phyloP scores from a whole-genome alignment of 2,888 invertebrate species.

The Sinelater perroti region DNA sequence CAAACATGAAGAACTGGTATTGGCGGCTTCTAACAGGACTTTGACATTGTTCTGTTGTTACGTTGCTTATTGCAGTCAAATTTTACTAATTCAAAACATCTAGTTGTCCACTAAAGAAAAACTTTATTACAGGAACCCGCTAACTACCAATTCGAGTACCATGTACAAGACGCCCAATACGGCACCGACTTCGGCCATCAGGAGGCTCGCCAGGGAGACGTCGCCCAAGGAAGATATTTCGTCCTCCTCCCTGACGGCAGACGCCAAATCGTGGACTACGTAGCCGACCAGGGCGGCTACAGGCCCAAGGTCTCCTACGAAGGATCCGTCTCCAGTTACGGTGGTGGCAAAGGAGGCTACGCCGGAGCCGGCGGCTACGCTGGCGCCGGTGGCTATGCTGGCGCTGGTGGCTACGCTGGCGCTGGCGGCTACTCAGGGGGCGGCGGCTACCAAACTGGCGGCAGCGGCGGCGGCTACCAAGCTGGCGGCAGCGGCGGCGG shows the following conservation, averaged over 20 bases:
- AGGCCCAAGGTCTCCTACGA: conserved; percentile 72
- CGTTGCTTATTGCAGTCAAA: too few species aligned
- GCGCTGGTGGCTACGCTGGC: conserved; percentile 54
- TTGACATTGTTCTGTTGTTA: too few species aligned
- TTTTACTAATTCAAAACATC: too few species aligned
- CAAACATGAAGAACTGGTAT: too few species aligned
- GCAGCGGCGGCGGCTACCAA: conserved; percentile 48
- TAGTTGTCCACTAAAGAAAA: too few species aligned
- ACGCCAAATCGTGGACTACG: conserved; percentile 72
- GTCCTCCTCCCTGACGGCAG: conserved; percentile 75
- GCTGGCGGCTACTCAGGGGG: conserved; percentile 33
- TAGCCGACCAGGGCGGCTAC: conserved; percentile 71
- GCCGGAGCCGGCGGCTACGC: conserved; percentile 42
- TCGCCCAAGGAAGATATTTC: conserved; percentile 73
- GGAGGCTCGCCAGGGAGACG: conserved; percentile 71
- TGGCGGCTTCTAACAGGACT: too few species aligned
- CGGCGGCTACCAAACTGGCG: conserved; percentile 53
- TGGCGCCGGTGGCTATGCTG: conserved; percentile 48
- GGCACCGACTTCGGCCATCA: conserved; percentile 76
- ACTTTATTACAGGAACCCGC: conserved; percentile 59
- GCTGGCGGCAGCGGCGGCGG: conserved; percentile 52
- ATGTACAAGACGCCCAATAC: conserved; percentile 69
- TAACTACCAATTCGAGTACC: conserved; percentile 74
- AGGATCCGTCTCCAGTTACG: conserved; percentile 52
- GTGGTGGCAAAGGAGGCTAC: conserved; percentile 40